A percentile compares a stretch with the other conserved stretches of the same genome.
phyloP scores from a whole-genome alignment of 2,113 vertebrate species.

The Lepisosteus osseus region DNA sequence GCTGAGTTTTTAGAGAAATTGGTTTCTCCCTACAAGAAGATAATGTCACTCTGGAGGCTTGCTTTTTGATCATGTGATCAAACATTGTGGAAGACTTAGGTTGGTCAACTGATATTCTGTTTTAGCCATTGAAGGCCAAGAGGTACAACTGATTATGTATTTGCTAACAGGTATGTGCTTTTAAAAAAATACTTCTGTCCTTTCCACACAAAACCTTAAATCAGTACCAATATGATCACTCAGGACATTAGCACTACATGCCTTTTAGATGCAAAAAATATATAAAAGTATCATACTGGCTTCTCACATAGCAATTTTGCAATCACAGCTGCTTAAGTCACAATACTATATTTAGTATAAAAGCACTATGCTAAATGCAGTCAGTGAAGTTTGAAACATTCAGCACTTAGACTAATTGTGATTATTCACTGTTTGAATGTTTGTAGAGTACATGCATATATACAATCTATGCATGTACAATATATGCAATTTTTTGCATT shows the following conservation, averaged over 20 bases:
- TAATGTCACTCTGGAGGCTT: constrained; percentile 55
- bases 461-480: too few species aligned
- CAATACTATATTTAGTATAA: too few species aligned
- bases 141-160: constrained; percentile 4
- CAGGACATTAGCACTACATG: background rate
- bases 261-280: background rate
- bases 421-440: too few species aligned
- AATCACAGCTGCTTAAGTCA: too few species aligned
- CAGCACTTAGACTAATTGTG: too few species aligned
- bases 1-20: constrained; percentile 67
- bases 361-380: too few species aligned
- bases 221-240: background rate
- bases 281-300: too few species aligned
- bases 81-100: constrained; percentile 33
- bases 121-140: background rate
- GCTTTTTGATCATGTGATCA: constrained; percentile 43
- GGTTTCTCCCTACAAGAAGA: constrained; percentile 67
- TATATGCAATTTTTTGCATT: too few species aligned
- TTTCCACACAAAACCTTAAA: background rate
- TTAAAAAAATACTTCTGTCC: background rate
- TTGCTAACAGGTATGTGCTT: background rate
- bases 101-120: constrained; percentile 33
- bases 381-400: too few species aligned
- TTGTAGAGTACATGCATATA: too few species aligned
- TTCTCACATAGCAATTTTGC: too few species aligned